Percentiles rank a stretch among this genome's conserved stretches.
Evolutionary conservation across 2,113 vertebrate genomes (phyloP).

Genomic region (Silurus glanis): DNA sequence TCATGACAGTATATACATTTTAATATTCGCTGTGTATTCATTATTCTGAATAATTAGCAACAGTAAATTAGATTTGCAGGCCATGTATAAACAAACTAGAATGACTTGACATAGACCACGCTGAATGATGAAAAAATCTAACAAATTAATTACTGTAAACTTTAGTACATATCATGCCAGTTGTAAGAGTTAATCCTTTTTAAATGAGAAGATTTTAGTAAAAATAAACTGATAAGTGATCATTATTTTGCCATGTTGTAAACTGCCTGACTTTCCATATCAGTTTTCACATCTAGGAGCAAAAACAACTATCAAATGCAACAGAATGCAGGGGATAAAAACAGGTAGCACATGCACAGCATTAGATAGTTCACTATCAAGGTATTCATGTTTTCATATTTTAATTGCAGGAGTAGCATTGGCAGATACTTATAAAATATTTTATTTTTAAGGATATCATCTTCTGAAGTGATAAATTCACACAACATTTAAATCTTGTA

Average conservation of each 20-base stretch:
- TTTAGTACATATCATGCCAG: background rate
- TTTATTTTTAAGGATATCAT: background rate
- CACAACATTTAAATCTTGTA: background rate
- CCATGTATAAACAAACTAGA: background rate
- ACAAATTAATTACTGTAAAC: background rate
- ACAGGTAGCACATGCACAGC: background rate
- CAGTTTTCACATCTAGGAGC: background rate
- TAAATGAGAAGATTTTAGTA: background rate
- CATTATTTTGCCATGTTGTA: background rate
- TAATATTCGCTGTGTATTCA: background rate
- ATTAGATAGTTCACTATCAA: background rate
- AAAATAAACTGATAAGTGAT: background rate
- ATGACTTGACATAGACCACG: background rate
- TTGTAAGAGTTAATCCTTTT: background rate
- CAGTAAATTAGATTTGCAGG: background rate
- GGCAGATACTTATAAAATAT: background rate
- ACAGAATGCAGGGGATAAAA: background rate
- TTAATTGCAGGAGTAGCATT: background rate
- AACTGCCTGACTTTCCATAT: background rate
- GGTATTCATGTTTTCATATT: background rate
- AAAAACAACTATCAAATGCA: background rate
- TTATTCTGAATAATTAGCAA: background rate
- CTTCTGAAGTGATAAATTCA: background rate
- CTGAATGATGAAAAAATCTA: background rate
- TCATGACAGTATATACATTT: background rate